These are phyloP conservation scores for Enteromius mattozi DNA, from an alignment of 2,797 vertebrate species.

Conservation along the genomic window DNA sequence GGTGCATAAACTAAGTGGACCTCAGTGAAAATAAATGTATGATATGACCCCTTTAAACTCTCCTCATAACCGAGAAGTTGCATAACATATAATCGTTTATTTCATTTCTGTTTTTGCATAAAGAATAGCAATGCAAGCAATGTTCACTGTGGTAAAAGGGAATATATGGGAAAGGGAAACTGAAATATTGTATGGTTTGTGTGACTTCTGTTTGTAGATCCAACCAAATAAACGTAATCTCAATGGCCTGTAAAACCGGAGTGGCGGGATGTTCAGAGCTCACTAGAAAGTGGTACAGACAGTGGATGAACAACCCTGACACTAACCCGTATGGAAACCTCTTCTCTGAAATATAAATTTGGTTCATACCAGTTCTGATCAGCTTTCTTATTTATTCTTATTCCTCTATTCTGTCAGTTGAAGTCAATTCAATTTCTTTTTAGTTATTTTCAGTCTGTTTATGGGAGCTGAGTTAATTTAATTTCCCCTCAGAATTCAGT, in stretches of 20 bases:
- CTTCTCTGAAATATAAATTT: not conserved
- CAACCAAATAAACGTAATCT: constrained; percentile 82
- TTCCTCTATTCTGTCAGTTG: not conserved
- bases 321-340: constrained; percentile 61
- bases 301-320: constrained; percentile 56
- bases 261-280: constrained; percentile 70
- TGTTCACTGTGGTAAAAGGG: not conserved
- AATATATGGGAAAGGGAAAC: not conserved
- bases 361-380: not conserved
- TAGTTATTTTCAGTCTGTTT: not conserved
- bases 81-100: not conserved
- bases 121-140: not conserved
- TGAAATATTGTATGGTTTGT: not conserved
- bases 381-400: not conserved
- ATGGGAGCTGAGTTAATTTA: not conserved
- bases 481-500: not conserved
- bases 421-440: not conserved
- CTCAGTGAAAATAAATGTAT: not conserved
- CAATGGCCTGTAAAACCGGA: constrained; percentile 79
- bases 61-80: not conserved
- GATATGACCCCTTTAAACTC: not conserved
- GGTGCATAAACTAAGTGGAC: not conserved
- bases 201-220: constrained; percentile 76
- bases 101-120: not conserved
- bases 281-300: constrained; percentile 54